phyloP scores from a whole-genome alignment of 2,888 invertebrate species.

The Blastobasis adustella region DNA sequence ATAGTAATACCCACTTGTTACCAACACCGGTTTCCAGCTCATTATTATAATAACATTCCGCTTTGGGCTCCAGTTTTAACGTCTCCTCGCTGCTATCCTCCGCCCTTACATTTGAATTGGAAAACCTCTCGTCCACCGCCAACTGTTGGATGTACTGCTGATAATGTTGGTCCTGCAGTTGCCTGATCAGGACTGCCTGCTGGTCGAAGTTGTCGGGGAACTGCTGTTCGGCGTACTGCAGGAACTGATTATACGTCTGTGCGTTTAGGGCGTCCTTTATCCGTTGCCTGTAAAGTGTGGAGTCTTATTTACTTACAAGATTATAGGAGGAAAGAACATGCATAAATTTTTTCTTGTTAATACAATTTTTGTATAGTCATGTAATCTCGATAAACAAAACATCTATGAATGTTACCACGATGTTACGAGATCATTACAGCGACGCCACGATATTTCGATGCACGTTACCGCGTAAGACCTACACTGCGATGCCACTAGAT shows the following conservation, averaged over 20 bases:
- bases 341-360: too few species aligned
- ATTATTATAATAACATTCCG: conserved; percentile 42
- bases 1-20: conserved; percentile 45
- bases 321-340: too few species aligned
- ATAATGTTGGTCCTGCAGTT: conserved; percentile 98
- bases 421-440: too few species aligned
- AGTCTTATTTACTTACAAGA: too few species aligned
- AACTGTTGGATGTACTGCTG: conserved; percentile 99
- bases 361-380: too few species aligned
- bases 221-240: conserved; percentile 95
- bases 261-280: conserved; percentile 97
- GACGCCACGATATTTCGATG: too few species aligned
- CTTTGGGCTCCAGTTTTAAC: conserved; percentile 24
- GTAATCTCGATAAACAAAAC: too few species aligned
- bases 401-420: too few species aligned
- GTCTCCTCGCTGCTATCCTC: conserved; percentile 24
- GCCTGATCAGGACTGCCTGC: conserved; percentile 94
- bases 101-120: conserved; percentile 47
- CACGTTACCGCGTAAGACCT: too few species aligned
- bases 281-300: conserved; percentile 75
- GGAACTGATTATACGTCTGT: conserved; percentile 91
- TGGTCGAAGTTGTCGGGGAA: conserved; percentile 89
- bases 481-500: too few species aligned
- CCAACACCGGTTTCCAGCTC: conserved; percentile 48
- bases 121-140: conserved; percentile 66